These are phyloP conservation scores for Semotilus atromaculatus DNA, from an alignment of 2,797 vertebrate genomes.

Conservation along the genomic window DNA sequence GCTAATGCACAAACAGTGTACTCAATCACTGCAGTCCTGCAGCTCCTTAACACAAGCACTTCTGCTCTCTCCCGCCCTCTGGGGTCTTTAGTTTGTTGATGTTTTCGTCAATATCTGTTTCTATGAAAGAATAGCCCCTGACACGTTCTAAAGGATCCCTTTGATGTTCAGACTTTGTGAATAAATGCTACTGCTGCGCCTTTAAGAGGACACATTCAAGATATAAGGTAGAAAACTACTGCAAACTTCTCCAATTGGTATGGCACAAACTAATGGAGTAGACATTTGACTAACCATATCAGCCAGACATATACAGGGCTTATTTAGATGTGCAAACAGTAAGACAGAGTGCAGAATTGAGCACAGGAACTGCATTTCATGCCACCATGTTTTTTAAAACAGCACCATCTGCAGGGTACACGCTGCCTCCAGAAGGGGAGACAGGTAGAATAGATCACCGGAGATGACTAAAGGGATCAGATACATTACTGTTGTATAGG, in stretches of 20 bases:
- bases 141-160: constrained; percentile 40
- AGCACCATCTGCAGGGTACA: constrained; percentile 64
- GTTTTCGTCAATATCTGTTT: constrained; percentile 57
- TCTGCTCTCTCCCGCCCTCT: constrained; percentile 28
- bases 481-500: constrained; percentile 21
- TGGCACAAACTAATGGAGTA: constrained; percentile 12
- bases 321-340: constrained; percentile 8
- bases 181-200: background rate
- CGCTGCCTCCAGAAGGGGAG: constrained; percentile 28
- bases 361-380: background rate
- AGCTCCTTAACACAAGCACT: constrained; percentile 48
- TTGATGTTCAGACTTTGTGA: constrained; percentile 25
- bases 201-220: background rate
- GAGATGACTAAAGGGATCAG: constrained; percentile 1
- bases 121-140: constrained; percentile 47
- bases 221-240: constrained; percentile 17
- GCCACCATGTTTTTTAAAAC: constrained; percentile 59
- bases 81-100: constrained; percentile 56
- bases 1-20: constrained; percentile 65
- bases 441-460: constrained; percentile 3
- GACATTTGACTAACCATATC: constrained; percentile 5
- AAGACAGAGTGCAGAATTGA: constrained; percentile 20
- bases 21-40: constrained; percentile 56
- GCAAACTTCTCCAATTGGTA: constrained; percentile 7
- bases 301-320: constrained; percentile 10